Evolutionary conservation across 2,797 vertebrate species (phyloP), one percentile per base, ranked within the genome.

Genomic region (Picus viridis): DNA sequence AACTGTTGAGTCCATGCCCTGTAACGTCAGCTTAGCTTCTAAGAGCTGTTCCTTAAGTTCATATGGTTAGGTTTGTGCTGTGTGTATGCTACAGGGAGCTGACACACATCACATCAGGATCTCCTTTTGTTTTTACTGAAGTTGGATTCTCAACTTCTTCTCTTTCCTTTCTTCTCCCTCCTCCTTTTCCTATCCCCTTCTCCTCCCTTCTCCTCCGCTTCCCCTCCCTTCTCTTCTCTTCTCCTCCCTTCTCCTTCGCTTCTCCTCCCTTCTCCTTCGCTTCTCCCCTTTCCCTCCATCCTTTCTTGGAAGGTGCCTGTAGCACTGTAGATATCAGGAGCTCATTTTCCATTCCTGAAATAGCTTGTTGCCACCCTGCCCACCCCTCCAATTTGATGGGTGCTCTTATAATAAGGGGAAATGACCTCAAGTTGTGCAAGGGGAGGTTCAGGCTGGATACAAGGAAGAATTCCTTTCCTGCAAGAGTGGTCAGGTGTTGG

Each of bases 291-390:
- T 11, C 19, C 47, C 19, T 22, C 10, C 20, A 26, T 36, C 7
- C 70, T 32, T 62, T 77, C 8, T 15, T 65, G 83, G 27, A 89
- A 78, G 69, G 80, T 95, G 83, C 69, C 72, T 81, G 7, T 93
- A 89, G 86, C 53, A 30, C 62, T 83, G 64, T 93, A 75, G 69
- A 51, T 86, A 92, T 75, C 34, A 76, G 58, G 59, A 94, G 73
- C 67, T 93, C 7, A 83, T 89, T 95, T 97, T 89, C 41, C 68
- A 62, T 88, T 95, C 86, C 78, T 94, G 90, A 97, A 96, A 95
- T 89, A 94, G 59, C 20, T 77, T 63, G 27, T 73, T 15, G 9
- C 32, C 17, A 16, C 6, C 20, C 45, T 56, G 26, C 26, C 6
- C 57, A 30, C 27, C 19, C 36, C 26, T 43, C 27, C 19, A 83